Conservation (phyloP, 2,797 vertebrate species). For the Diglossa cyanea region DNA sequence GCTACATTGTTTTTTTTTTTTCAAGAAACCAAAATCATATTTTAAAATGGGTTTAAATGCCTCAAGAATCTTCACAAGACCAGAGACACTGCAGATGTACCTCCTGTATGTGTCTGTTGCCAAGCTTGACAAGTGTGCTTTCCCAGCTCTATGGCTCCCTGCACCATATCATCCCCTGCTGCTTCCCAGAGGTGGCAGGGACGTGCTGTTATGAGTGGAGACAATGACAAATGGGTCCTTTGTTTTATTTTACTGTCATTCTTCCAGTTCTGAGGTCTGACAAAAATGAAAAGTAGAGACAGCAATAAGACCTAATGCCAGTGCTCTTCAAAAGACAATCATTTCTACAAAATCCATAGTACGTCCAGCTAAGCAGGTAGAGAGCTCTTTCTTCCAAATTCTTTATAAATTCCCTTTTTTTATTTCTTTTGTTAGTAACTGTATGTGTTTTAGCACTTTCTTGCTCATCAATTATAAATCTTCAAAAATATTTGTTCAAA, state of each 20-base stretch:
- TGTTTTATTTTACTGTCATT: neutral
- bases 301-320: neutral
- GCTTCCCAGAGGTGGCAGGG: neutral
- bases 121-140: neutral
- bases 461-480: neutral
- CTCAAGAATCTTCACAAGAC: neutral
- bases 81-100: neutral
- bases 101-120: neutral
- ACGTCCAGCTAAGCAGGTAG: neutral
- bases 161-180: neutral
- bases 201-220: neutral
- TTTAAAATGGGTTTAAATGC: neutral
- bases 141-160: neutral
- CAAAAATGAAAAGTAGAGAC: neutral
- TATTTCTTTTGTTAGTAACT: neutral
- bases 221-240: neutral
- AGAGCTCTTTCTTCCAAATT: neutral
- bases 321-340: neutral
- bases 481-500: neutral
- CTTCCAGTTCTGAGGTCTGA: neutral
- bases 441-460: neutral
- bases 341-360: neutral
- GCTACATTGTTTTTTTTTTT: neutral
- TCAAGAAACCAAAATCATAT: neutral
- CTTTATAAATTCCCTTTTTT: neutral